phyloP scores from a whole-genome alignment of 92 coral and sea anemone species.

The Anthopleura xanthogrammica region DNA sequence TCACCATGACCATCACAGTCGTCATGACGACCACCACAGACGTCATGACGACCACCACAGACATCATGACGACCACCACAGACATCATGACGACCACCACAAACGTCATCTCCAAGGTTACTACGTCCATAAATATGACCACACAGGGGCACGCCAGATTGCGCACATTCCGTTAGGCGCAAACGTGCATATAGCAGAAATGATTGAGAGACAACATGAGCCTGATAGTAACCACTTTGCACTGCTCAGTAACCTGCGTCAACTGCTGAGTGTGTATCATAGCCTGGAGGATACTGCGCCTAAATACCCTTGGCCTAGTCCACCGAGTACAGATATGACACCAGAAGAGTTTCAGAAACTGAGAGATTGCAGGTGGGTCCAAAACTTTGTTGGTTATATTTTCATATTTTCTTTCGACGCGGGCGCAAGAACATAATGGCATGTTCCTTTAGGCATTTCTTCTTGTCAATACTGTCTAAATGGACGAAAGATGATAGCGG shows the following conservation, averaged over 20 bases:
- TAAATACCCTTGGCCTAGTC: slow-evolving; percentile 87
- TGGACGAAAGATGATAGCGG: too few species aligned
- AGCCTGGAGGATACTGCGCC: slow-evolving; percentile 60
- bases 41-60: slow-evolving; percentile 42
- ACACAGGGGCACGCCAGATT: slow-evolving; percentile 31
- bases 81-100: slow-evolving; percentile 42
- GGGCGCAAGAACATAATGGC: too few species aligned
- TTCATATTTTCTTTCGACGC: not conserved
- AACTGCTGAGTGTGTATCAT: slow-evolving; percentile 62
- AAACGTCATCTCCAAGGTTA: slow-evolving; percentile 33
- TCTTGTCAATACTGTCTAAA: too few species aligned
- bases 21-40: slow-evolving; percentile 28
- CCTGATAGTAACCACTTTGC: slow-evolving; percentile 35
- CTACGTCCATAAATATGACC: slow-evolving; percentile 48
- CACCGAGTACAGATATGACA: slow-evolving; percentile 50
- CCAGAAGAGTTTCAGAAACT: slow-evolving; percentile 72
- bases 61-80: slow-evolving; percentile 38
- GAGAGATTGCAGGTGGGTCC: slow-evolving; percentile 52
- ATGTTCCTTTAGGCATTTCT: too few species aligned
- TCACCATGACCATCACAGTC: slow-evolving; percentile 10
- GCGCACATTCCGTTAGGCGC: slow-evolving; percentile 25
- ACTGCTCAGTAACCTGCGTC: slow-evolving; percentile 62
- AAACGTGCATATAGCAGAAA: slow-evolving; percentile 23
- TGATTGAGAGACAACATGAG: slow-evolving; percentile 36
- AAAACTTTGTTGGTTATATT: not conserved